Conservation (phyloP, 2,888 invertebrate genomes). For the Ligdia adustata region DNA sequence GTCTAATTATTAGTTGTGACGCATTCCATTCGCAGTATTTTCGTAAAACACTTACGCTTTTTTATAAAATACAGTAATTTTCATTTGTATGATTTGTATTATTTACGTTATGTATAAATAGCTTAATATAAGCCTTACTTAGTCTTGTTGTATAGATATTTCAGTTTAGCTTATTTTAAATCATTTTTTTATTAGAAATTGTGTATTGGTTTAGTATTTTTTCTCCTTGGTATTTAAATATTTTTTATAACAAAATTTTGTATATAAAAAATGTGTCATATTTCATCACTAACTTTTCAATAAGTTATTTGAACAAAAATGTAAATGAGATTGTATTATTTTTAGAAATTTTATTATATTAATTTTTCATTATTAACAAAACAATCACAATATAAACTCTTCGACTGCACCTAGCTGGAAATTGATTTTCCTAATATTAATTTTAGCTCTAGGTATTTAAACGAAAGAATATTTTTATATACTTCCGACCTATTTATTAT, state of each 20-base stretch:
- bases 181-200: neutral
- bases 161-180: conserved; percentile 22
- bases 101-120: conserved; percentile 51
- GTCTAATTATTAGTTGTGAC: conserved; percentile 57
- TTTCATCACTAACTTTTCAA: conserved; percentile 3
- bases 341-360: conserved; percentile 3
- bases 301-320: neutral
- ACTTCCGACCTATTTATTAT: conserved; percentile 75
- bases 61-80: conserved; percentile 28
- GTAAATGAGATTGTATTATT: conserved; percentile 6
- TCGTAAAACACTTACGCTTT: conserved; percentile 37
- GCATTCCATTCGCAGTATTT: conserved; percentile 72
- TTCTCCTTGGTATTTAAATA: too few relatives aligned
- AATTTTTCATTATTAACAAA: conserved; percentile 4
- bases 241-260: too few relatives aligned
- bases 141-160: conserved; percentile 40
- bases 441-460: conserved; percentile 71
- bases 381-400: conserved; percentile 15
- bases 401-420: conserved; percentile 29
- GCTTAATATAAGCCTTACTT: conserved; percentile 44
- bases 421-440: conserved; percentile 42
- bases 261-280: too few relatives aligned
- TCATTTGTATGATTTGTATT: conserved; percentile 45
- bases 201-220: neutral
- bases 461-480: conserved; percentile 70